These are phyloP conservation scores for Eubasilissa splendida DNA, from an alignment of 2,888 invertebrate species.

Conservation along the genomic window DNA sequence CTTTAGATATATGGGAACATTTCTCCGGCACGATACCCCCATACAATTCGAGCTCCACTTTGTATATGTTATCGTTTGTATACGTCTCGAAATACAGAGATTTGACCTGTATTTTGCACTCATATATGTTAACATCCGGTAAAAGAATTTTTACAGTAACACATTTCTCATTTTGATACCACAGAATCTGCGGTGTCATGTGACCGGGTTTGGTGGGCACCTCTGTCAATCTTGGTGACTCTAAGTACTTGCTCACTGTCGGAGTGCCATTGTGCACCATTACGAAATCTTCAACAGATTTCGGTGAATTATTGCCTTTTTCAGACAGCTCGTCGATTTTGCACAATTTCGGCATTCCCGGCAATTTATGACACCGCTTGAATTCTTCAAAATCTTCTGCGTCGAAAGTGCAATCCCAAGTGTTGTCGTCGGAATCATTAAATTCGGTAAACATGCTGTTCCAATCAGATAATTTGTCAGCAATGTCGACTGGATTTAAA, in stretches of 20 bases:
- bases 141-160: conserved; percentile 66
- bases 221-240: not conserved
- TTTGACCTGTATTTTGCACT: conserved; percentile 63
- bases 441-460: conserved; percentile 20
- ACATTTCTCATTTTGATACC: conserved; percentile 64
- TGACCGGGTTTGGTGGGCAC: conserved; percentile 59
- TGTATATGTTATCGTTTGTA: conserved; percentile 63
- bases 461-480: conserved; percentile 1
- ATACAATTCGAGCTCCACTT: conserved; percentile 66
- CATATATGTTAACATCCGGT: conserved; percentile 64
- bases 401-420: conserved; percentile 49
- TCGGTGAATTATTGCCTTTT: not conserved
- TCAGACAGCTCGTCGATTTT: not conserved
- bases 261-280: not conserved
- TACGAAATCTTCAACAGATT: conserved; percentile 24
- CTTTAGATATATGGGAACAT: conserved; percentile 64
- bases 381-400: conserved; percentile 18
- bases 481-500: conserved; percentile 64
- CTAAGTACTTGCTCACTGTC: not conserved
- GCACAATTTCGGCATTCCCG: not conserved
- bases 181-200: conserved; percentile 63
- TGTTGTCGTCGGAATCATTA: conserved; percentile 56
- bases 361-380: conserved; percentile 12
- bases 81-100: conserved; percentile 63
- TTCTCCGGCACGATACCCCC: conserved; percentile 63